Evolutionary conservation across 2,113 vertebrate genomes (phyloP), one percentile per base, ranked within the genome.

Genomic region (Ammospiza caudacuta): DNA sequence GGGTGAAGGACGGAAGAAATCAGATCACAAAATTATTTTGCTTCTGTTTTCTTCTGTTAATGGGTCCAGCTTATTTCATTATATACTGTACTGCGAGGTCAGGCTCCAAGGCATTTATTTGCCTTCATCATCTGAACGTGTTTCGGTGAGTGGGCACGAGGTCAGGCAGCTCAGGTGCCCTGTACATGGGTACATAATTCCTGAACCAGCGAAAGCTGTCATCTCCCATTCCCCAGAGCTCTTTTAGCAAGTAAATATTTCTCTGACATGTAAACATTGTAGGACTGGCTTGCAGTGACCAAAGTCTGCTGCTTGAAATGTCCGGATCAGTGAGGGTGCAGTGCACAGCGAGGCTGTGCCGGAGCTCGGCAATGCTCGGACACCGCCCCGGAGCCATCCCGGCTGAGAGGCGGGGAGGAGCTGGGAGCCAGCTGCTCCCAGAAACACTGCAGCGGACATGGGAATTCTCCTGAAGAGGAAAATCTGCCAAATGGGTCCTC

Each of bases 361-460:
- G 46, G 35, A 0, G 2, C 43, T 13, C 2, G 2, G 74, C 4
- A 19, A 7, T 3, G 70, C 83, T 74, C 2, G 0, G 58, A 22
- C 4, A 2, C 31, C 9, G 7, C 20, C 57, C 55, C 1, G 1
- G 72, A 41, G n/a, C 55, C 2, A 1, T 6, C 37, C 62, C n/a
- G 1, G 47, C 47, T 33, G 39, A 39, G 39, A 15, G 57, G 47
- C 70, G 39, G 67, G 55, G 70, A 67, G 35, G 66, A 2, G 6
- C 76, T 9, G 43, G 39, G 59, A 43, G 49, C 15, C 61, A 31
- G 66, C 33, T 0, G 72, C 68, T 51, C 14, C 6, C 0, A 21
- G 28, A 63, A 68, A 6, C 5, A 1, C 47, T 68, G 54, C 77
- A 28, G 49, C 29, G 9, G 0, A 18, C 1, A 2, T 0, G 0